Conservation (phyloP, 2,797 vertebrate species). For the Rallus crepitans region DNA sequence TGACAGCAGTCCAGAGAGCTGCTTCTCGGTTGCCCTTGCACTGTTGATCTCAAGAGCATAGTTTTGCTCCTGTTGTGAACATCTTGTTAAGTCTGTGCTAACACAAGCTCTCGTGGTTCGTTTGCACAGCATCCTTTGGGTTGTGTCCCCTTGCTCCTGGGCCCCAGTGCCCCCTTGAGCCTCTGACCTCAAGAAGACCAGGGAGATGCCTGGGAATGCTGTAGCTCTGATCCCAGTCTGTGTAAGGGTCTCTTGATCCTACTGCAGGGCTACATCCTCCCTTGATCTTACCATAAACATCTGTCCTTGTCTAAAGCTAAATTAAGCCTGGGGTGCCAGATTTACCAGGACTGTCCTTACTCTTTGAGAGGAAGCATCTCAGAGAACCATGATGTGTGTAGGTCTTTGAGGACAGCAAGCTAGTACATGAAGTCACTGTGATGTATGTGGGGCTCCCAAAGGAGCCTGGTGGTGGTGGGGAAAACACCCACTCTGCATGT, state of each 20-base stretch:
- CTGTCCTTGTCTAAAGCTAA: not conserved
- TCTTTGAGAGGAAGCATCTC: not conserved
- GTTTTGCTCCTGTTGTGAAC: not conserved
- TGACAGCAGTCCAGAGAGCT: not conserved
- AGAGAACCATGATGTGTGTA: not conserved
- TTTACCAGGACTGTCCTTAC: not conserved
- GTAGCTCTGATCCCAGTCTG: not conserved
- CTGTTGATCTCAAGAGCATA: not conserved
- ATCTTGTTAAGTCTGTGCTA: not conserved
- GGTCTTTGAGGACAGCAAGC: not conserved
- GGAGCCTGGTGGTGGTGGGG: not conserved
- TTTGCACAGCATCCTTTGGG: not conserved
- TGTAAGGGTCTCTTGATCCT: not conserved
- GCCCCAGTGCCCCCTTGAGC: not conserved
- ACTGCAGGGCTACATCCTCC: not conserved
- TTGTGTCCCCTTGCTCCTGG: not conserved
- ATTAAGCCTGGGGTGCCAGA: not conserved
- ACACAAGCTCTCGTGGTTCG: not conserved
- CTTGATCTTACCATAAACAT: not conserved
- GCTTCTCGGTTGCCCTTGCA: accelerated
- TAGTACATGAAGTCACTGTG: not conserved
- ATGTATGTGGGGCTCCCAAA: accelerated
- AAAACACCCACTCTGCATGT: accelerated
- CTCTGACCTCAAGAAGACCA: not conserved
- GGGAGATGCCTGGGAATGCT: not conserved